phyloP scores from a whole-genome alignment of 2,113 vertebrate genomes.

The Okapia johnstoni region DNA sequence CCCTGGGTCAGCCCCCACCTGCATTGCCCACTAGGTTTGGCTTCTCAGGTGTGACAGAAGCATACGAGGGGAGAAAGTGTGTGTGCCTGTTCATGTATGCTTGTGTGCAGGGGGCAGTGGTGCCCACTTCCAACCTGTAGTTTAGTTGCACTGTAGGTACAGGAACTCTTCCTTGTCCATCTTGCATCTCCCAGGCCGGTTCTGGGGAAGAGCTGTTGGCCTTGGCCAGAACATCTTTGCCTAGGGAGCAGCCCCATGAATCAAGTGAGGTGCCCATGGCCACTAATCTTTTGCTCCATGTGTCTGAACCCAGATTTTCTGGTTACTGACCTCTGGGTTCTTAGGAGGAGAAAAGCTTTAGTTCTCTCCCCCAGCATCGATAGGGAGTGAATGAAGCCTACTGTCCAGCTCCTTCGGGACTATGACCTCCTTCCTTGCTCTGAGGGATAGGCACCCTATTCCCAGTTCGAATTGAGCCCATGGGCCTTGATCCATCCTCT shows the following conservation, averaged over 20 bases:
- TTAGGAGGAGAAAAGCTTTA: background rate
- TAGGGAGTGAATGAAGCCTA: background rate
- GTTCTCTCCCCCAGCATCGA: background rate
- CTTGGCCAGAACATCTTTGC: background rate
- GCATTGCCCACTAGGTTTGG: background rate
- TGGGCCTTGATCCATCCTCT: constrained; percentile 14
- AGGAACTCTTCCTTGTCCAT: background rate
- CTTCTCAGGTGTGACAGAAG: background rate
- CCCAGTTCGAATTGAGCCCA: constrained; percentile 20
- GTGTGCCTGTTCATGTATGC: background rate
- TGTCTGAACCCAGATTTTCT: constrained; percentile 39
- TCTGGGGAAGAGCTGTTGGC: background rate
- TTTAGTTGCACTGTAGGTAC: background rate
- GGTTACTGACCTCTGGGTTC: background rate
- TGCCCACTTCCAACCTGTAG: background rate
- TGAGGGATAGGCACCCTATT: background rate
- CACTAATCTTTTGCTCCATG: background rate
- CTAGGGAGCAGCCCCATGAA: background rate
- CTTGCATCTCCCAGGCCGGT: background rate
- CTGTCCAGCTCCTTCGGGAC: background rate
- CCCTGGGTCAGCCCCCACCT: background rate
- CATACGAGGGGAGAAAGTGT: background rate
- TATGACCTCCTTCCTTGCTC: background rate
- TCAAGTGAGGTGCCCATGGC: background rate
- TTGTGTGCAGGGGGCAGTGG: background rate